Conservation (phyloP, 1,140 invertebrate species). For the Magallana angulata region DNA sequence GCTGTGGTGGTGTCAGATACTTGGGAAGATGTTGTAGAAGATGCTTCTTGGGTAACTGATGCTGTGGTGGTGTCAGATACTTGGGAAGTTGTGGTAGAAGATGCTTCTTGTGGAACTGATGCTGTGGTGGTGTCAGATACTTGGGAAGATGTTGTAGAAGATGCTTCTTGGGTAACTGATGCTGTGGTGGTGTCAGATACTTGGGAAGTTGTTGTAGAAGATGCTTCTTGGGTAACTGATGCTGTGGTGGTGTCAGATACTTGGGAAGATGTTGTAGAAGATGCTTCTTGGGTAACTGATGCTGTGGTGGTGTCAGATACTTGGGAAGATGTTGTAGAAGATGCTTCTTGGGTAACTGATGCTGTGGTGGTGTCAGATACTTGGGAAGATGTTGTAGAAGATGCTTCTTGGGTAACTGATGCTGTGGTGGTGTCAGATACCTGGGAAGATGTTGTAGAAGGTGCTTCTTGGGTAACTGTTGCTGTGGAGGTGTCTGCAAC, state of each 20-base stretch:
- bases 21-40: background rate
- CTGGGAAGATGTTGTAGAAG: background rate
- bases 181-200: no score
- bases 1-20: background rate
- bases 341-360: background rate
- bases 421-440: background rate
- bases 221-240: background rate
- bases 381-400: background rate
- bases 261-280: background rate
- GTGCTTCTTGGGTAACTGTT: background rate
- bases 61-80: background rate
- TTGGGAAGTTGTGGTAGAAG: background rate
- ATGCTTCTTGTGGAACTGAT: background rate
- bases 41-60: background rate
- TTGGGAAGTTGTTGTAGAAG: background rate
- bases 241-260: no score
- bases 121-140: background rate
- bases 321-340: background rate
- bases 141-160: background rate
- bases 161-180: background rate
- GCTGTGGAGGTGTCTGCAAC: no score
- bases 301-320: no score
- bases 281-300: background rate
- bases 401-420: background rate
- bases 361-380: no score